Base-by-base conservation (phyloP, 2,797 vertebrate genomes). In the Muraenolepis orangiensis region DNA sequence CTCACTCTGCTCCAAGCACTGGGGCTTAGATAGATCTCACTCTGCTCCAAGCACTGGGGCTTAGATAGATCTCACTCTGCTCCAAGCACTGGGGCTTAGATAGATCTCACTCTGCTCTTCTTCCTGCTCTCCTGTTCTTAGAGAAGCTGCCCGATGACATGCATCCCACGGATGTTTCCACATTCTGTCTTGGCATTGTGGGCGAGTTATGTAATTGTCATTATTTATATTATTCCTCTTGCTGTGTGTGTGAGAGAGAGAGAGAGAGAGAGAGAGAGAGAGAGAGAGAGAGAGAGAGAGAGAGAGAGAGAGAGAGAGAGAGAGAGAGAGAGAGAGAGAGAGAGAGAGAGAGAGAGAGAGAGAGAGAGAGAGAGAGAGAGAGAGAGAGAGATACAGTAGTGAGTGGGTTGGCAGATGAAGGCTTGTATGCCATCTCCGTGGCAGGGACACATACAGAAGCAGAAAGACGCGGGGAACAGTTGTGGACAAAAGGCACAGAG, bases 351-450 rank as follows among this genome's bases (percentile, higher is more conserved):
- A 34, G 32, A 34, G 32, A 34, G 32, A 34, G 32, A 34, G 32
- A 34, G 32, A 34, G 32, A 34, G 32, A 34, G 32, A 34, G 32
- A 34, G 32, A 34, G 32, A 34, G 32, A 34, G 32, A 34, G 32
- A 34, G 32, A 34, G 8, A 34, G n/a, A 14, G 51, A 4, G 66
- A 12, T 26, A 13, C 78, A 72, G 85, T 72, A 78, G 83, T 82
- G 86, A 81, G 90, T 90, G 88, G 90, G 91, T 84, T 89, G 84
- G 1, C 66, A 80, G 84, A 85, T 82, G 86, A 75, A 81, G 83
- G 84, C 79, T 76, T 85, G 85, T 83, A 89, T 80, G 83, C 84
- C 77, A 76, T 89, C 80, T 85, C 80, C 84, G 81, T 74, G 70
- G 38, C 31, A 36, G 74, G 34, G 28, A 34, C 36, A 31, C 34